These are phyloP conservation scores for Pinctada fucata DNA, from an alignment of 2,888 invertebrate genomes.

Conservation along the genomic window DNA sequence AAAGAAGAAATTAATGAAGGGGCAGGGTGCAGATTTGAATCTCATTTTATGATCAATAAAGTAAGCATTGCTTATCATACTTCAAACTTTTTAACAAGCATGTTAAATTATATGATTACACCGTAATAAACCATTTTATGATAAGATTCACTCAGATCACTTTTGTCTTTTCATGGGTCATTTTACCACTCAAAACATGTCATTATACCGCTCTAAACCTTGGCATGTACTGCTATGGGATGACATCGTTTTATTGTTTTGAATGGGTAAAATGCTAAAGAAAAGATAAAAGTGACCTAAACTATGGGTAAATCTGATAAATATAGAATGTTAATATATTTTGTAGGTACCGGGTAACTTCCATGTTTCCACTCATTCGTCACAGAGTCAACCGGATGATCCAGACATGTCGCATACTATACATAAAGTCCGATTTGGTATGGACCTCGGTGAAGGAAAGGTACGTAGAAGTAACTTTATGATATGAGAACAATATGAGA, in stretches of 20 bases:
- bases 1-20: slow-evolving; percentile 76
- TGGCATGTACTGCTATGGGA: too few relatives aligned
- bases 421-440: slow-evolving; percentile 79
- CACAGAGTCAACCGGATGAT: slow-evolving; percentile 77
- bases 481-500: too few relatives aligned
- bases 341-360: slow-evolving; percentile 80
- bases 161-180: too few relatives aligned
- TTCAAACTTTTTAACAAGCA: not conserved
- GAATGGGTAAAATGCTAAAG: too few relatives aligned
- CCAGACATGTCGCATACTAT: slow-evolving; percentile 80
- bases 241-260: too few relatives aligned
- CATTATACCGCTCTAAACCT: too few relatives aligned
- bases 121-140: too few relatives aligned
- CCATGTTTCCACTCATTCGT: slow-evolving; percentile 81
- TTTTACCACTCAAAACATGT: too few relatives aligned
- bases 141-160: too few relatives aligned
- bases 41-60: slow-evolving; percentile 76
- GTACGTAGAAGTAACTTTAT: slow-evolving; percentile 41
- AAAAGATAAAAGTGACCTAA: too few relatives aligned
- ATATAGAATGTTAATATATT: not conserved
- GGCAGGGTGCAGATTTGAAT: slow-evolving; percentile 79
- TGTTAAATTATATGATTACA: too few relatives aligned
- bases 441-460: slow-evolving; percentile 64
- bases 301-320: too few relatives aligned
- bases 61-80: slow-evolving; percentile 56